phyloP scores from a whole-genome alignment of 1,140 invertebrate genomes.

The Drosophila tsacasi region DNA sequence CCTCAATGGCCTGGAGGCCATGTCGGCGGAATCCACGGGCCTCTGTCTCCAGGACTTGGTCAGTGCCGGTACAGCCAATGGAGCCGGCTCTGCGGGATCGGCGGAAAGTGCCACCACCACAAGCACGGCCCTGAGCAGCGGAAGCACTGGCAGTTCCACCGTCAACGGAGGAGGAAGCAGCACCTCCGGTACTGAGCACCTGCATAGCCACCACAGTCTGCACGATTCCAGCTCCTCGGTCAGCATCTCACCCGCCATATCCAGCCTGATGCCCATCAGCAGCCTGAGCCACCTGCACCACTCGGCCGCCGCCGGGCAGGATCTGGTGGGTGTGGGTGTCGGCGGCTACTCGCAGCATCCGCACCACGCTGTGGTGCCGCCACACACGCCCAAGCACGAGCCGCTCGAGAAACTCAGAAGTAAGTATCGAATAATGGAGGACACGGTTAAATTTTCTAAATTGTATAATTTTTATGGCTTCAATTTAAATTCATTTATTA shows the following conservation, averaged over 20 bases:
- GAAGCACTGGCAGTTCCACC: slow-evolving; percentile 85
- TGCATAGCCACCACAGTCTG: slow-evolving; percentile 87
- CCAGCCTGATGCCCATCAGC: slow-evolving; percentile 88
- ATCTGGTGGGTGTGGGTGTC: slow-evolving; percentile 73
- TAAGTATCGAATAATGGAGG: slow-evolving; percentile 86
- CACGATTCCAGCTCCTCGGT: slow-evolving; percentile 88
- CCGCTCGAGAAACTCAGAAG: slow-evolving; percentile 93
- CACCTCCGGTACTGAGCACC: slow-evolving; percentile 79
- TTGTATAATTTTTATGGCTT: too few species aligned
- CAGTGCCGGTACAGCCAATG: slow-evolving; percentile 84
- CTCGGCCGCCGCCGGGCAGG: slow-evolving; percentile 68
- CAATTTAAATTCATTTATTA: too few species aligned
- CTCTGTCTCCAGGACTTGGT: slow-evolving; percentile 91
- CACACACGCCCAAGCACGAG: slow-evolving; percentile 88
- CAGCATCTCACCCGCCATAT: slow-evolving; percentile 88
- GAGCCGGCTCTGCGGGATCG: slow-evolving; percentile 85
- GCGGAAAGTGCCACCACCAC: slow-evolving; percentile 79
- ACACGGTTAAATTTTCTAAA: too few species aligned
- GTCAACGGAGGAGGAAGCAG: slow-evolving; percentile 79
- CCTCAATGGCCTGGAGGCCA: slow-evolving; percentile 87
- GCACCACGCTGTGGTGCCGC: slow-evolving; percentile 86
- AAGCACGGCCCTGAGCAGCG: slow-evolving; percentile 80
- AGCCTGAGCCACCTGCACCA: slow-evolving; percentile 86
- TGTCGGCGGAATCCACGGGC: slow-evolving; percentile 85
- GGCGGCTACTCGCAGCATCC: slow-evolving; percentile 86